Conservation (phyloP, 1,140 invertebrate genomes). For the Oscheius sp. region DNA sequence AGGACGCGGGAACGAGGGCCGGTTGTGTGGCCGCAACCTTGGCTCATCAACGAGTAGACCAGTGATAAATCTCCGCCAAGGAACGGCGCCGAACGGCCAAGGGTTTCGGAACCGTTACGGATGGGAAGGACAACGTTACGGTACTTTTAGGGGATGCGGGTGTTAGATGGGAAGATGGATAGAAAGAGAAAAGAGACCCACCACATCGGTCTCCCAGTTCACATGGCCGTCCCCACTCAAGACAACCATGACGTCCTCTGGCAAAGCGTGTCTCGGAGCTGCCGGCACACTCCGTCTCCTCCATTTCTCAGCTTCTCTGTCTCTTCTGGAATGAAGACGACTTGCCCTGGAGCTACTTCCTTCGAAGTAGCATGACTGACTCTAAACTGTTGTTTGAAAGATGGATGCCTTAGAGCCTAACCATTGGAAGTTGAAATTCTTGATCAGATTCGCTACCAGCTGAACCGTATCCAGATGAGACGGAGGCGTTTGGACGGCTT, state of each 20-base stretch:
- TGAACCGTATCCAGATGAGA: slow-evolving; percentile 21
- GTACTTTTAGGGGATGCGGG: too few species aligned
- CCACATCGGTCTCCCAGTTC: slow-evolving; percentile 21
- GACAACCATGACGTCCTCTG: background rate
- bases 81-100: too few species aligned
- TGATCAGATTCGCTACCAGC: slow-evolving; percentile 22
- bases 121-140: too few species aligned
- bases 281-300: slow-evolving; percentile 8
- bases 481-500: slow-evolving; percentile 2
- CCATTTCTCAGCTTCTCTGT: background rate
- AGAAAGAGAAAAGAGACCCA: background rate
- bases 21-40: too few species aligned
- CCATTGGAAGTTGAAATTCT: background rate
- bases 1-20: too few species aligned
- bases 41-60: too few species aligned
- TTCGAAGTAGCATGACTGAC: background rate
- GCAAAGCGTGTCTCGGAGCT: background rate
- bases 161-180: background rate
- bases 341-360: background rate
- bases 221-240: slow-evolving; percentile 6
- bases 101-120: too few species aligned
- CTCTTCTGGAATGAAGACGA: background rate
- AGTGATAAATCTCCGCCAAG: too few species aligned
- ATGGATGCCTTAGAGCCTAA: background rate
- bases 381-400: background rate